Evolutionary conservation across 2,797 vertebrate species (phyloP), one percentile per base, ranked within the genome.

Genomic region (Emys orbicularis): DNA sequence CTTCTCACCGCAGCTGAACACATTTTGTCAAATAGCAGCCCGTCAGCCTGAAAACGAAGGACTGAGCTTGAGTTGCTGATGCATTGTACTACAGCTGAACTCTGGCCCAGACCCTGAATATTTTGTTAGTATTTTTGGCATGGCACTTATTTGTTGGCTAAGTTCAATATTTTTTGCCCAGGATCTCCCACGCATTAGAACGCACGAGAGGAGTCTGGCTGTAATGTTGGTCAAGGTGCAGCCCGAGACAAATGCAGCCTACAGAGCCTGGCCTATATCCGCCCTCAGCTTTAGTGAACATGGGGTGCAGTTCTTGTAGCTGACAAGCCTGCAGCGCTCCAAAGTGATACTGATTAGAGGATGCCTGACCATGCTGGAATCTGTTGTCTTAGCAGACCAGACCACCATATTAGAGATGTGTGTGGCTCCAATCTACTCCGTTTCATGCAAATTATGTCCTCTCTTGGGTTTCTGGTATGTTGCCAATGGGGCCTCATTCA

Each of bases 1-100:
- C 53, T 79, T 68, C 61, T 9, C 61, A 53, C 81, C 89, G 68
- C 92, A 90, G 88, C 82, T 86, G 88, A 89, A 41, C 34, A 53
- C 12, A 21, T 19, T 2, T 10, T 91, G 53, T 83, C 83, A 34
- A 68, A 37, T 91, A 89, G 90, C 89, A 86, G 81, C 41, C 80
- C 56, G 91, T 94, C 91, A 94, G 81, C 86, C 57, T 41, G 56
- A 91, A 89, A 91, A 93, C 34, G 72, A 95, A 79, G 79, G 56
- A 4, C 59, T 90, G 83, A 88, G 86, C 84, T 76, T 27, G 41
- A 82, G 53, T 23, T 61, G 25, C 54, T 37, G 82, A 89, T 81
- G 82, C 74, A 72, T 34, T 92, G 74, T 57, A 74, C 84, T 11
- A 34, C 90, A 93, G 90, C 92, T 89, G 88, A 97, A 81, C 88